A percentile compares a stretch with the other conserved stretches of the same genome.
Evolutionary conservation across 2,797 vertebrate species (phyloP).

Genomic region (Danio tinwini): DNA sequence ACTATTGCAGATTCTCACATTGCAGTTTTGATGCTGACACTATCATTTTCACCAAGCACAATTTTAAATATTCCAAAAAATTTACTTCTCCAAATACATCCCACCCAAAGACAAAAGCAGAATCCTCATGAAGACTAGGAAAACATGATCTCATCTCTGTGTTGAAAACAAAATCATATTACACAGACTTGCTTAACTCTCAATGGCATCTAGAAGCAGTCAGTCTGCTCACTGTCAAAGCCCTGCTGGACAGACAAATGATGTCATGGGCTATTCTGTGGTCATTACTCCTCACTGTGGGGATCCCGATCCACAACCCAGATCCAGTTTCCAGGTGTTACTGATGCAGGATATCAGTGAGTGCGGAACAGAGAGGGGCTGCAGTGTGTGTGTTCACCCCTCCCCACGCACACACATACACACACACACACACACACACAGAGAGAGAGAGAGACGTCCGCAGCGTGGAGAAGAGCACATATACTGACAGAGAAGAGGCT

Average conservation of each 20-base stretch:
- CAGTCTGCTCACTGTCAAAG: slow-evolving; percentile 13
- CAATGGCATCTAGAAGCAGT: not conserved
- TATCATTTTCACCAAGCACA: too few species aligned
- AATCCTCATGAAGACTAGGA: not conserved
- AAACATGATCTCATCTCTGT: not conserved
- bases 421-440: not conserved
- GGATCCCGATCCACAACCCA: slow-evolving; percentile 69
- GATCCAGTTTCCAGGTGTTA: slow-evolving; percentile 60
- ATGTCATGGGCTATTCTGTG: slow-evolving; percentile 32
- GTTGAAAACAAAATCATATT: slow-evolving; percentile 17
- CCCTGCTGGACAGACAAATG: slow-evolving; percentile 28
- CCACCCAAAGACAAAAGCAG: not conserved
- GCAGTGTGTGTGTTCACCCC: slow-evolving; percentile 42
- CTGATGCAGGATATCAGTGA: slow-evolving; percentile 54
- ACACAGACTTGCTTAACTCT: slow-evolving; percentile 23
- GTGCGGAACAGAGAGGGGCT: slow-evolving; percentile 50
- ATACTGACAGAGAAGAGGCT: not conserved
- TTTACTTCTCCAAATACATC: not conserved
- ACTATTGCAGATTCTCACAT: too few species aligned
- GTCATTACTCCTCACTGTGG: not conserved
- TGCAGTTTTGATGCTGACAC: too few species aligned
- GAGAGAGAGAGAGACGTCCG: not conserved
- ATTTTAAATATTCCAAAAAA: too few species aligned
- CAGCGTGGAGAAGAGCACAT: slow-evolving; percentile 15
- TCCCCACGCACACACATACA: not conserved